phyloP scores from a whole-genome alignment of 2,888 invertebrate genomes.

The Podabrus alpinus region DNA sequence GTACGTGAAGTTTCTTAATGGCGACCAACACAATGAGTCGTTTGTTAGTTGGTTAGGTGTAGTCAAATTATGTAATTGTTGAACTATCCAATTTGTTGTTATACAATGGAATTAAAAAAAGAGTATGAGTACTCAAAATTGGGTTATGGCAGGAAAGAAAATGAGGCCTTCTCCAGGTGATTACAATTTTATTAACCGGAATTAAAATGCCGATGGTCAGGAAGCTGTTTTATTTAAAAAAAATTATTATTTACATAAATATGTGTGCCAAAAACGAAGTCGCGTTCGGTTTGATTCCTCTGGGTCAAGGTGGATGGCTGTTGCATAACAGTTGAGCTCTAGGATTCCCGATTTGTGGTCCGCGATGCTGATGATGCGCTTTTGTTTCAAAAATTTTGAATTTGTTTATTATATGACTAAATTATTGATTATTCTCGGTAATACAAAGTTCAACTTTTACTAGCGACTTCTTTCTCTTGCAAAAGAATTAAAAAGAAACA shows the following conservation, averaged over 20 bases:
- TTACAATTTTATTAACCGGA: background rate
- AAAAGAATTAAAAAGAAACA: background rate
- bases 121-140: background rate
- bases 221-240: background rate
- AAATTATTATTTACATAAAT: too few species aligned
- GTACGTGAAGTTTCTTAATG: background rate
- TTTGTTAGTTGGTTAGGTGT: background rate
- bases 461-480: background rate
- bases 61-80: background rate
- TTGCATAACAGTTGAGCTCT: background rate
- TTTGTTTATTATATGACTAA: background rate
- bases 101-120: background rate
- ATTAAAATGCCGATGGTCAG: background rate
- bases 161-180: background rate
- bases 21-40: background rate
- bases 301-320: background rate
- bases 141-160: background rate
- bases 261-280: background rate
- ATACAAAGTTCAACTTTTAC: background rate
- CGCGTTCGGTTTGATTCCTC: background rate
- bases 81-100: too few species aligned
- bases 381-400: background rate
- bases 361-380: background rate
- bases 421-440: background rate
- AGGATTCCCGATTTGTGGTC: background rate